Evolutionary conservation across 2,888 invertebrate species (phyloP).

Genomic region (Sepioteuthis lessoniana): DNA sequence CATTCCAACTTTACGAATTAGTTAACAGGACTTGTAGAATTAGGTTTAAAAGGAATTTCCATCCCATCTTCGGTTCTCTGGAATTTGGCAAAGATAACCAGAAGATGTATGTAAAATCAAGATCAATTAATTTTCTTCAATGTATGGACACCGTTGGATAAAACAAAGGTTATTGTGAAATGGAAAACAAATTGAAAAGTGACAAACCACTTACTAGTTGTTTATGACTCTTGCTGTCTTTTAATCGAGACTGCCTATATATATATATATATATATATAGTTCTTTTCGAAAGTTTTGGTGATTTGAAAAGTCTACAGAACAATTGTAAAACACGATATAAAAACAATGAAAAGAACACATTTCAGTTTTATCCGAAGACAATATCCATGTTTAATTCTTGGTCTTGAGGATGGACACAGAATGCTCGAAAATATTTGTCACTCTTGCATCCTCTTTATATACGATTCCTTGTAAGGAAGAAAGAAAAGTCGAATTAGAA

Average conservation of each 20-base stretch:
- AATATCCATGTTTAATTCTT: too few relatives aligned
- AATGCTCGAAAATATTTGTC: too few relatives aligned
- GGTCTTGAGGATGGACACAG: too few relatives aligned
- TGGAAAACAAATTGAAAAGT: not conserved
- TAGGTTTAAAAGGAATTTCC: not conserved
- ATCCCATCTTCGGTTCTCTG: not conserved
- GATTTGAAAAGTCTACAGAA: too few relatives aligned
- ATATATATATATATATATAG: slow-evolving; percentile 33
- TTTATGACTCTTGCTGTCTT: not conserved
- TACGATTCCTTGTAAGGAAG: too few relatives aligned
- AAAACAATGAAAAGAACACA: too few relatives aligned
- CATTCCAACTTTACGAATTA: not conserved
- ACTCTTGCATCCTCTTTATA: too few relatives aligned
- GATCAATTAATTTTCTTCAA: not conserved
- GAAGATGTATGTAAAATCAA: not conserved
- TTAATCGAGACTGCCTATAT: not conserved
- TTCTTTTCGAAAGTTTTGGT: too few relatives aligned
- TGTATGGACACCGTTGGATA: not conserved
- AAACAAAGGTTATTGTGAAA: not conserved
- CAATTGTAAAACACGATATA: too few relatives aligned
- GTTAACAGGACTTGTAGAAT: not conserved
- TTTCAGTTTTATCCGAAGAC: too few relatives aligned
- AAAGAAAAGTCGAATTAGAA: too few relatives aligned
- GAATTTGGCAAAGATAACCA: not conserved
- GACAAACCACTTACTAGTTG: not conserved